These are phyloP conservation scores for Neolamprologus longior DNA, from an alignment of 2,113 vertebrate species.

Conservation along the genomic window DNA sequence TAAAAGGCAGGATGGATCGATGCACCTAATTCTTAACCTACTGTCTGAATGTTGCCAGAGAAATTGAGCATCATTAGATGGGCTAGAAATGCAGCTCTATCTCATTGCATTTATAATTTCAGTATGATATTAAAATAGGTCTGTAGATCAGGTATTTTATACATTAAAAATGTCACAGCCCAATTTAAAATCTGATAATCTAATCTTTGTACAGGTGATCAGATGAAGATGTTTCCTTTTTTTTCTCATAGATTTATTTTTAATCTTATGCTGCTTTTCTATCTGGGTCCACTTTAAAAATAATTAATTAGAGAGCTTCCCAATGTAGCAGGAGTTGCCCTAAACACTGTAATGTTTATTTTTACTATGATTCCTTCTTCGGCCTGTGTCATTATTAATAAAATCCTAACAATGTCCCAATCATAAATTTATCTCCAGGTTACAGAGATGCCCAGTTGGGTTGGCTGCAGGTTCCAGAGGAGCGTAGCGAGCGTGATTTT, in stretches of 20 bases:
- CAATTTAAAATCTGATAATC: neutral
- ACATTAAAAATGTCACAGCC: neutral
- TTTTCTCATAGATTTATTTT: neutral
- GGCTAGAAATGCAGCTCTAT: neutral
- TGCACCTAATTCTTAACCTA: neutral
- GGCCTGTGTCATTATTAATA: neutral
- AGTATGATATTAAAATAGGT: neutral
- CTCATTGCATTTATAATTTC: neutral
- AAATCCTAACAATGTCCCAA: neutral
- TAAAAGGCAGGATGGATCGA: neutral
- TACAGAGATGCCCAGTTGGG: slow-evolving; percentile 92
- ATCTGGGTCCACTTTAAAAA: neutral
- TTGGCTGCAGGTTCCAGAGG: slow-evolving; percentile 90
- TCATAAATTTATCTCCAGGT: slow-evolving; percentile 61
- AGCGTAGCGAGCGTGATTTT: slow-evolving; percentile 80
- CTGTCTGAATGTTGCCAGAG: neutral
- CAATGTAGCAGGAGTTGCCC: neutral
- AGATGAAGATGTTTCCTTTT: neutral
- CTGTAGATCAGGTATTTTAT: neutral
- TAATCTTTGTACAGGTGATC: fast-evolving
- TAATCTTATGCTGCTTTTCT: neutral
- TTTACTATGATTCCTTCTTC: neutral
- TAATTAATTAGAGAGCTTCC: fast-evolving
- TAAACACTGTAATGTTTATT: neutral
- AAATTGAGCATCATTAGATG: neutral